A percentile compares a stretch with the other conserved stretches of the same genome.
These are phyloP conservation scores for Drosophila falleni DNA, from an alignment of 2,888 invertebrate species.

Conservation along the genomic window DNA sequence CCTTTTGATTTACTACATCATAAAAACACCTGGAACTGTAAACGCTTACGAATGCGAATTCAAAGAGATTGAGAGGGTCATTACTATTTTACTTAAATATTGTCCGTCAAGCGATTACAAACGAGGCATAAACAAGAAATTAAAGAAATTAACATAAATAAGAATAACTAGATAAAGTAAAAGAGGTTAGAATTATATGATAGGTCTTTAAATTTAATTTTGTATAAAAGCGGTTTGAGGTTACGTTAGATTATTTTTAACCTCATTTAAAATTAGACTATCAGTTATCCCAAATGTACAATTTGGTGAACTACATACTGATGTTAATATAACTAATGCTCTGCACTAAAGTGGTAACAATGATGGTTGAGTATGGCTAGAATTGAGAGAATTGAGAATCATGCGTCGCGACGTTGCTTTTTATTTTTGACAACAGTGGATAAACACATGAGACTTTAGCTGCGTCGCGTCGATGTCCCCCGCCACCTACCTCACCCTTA, in stretches of 20 bases:
- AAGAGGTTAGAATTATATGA: neutral
- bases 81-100: neutral
- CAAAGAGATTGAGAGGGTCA: neutral
- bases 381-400: conserved; percentile 32
- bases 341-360: conserved; percentile 23
- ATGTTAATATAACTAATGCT: conserved; percentile 27
- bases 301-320: conserved; percentile 7
- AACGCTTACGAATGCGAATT: conserved; percentile 1
- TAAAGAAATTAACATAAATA: neutral
- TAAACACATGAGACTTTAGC: conserved; percentile 57
- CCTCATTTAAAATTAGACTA: conserved; percentile 1
- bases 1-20: neutral
- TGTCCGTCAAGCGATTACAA: neutral
- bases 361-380: conserved; percentile 24
- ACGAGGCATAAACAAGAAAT: neutral
- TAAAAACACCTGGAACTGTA: neutral
- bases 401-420: conserved; percentile 21
- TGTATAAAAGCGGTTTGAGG: neutral
- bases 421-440: conserved; percentile 67
- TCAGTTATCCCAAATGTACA: neutral
- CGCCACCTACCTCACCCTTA: neutral
- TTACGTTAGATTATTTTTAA: neutral
- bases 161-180: neutral
- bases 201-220: neutral
- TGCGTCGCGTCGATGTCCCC: conserved; percentile 2